Base-by-base conservation (phyloP, 2,113 vertebrate species). In the Lophotis ruficrista region DNA sequence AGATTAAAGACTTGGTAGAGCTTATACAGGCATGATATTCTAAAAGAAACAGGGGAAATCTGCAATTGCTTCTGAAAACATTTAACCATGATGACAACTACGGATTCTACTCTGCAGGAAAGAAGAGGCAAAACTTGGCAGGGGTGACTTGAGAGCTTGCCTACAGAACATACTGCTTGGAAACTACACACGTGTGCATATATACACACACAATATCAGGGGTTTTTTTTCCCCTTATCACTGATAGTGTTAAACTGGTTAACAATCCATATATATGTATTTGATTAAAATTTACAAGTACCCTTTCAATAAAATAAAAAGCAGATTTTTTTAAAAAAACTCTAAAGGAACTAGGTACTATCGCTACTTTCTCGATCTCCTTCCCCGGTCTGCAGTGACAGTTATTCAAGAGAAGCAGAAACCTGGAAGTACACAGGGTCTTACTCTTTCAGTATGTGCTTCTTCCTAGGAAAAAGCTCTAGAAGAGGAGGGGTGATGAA, bases 191-290 rank as follows among this genome's bases (percentile, higher is more conserved):
- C 19, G 4, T 6, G 4, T 72, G 22, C 18, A 20, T 3, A 12
- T 0, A 17, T 0, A 27, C 3, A 50, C 13, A 33, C 7, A 56
- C 9, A 37, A 3, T 10, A 8, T 75, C 3, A 17, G 7, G 12
- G 18, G 0, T 30, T 68, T 60, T 50, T 31, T 7, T 4, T 3
- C 33, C 27, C 25, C 21, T 45, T 41, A 56, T 38, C 58, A 77
- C 15, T 25, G 18, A 23, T 14, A 54, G 7, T 5, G 9, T 83
- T 61, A 50, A 82, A 60, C 35, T 50, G 20, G 27, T 68, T 71
- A 68, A 83, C 10, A 60, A 68, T 30, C 33, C 25, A n/a, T 58
- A 31, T 5, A 68, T 22, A 43, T 43, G 14, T 43, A 48, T 53
- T 79, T 1, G 0, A 47, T 56, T 33, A 82, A 78, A 33, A 61